Base-by-base conservation (phyloP, 1,140 invertebrate species). In the Caenorhabditis briggsae region DNA sequence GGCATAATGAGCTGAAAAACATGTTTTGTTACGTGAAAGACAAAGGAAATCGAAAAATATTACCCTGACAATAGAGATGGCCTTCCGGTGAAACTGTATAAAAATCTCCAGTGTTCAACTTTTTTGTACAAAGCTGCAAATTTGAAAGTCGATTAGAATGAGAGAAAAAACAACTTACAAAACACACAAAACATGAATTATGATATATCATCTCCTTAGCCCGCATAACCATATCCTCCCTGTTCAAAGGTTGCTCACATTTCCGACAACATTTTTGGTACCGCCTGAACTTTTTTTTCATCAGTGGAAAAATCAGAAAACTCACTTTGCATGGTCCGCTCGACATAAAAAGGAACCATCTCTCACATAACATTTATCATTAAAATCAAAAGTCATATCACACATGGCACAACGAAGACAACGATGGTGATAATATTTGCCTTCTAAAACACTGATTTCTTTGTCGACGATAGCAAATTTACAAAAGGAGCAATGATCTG, bases 1-100 rank as follows among this genome's bases (percentile, higher is more conserved):
- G n/a, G 48, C n/a, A 46, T 78, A 78, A 78, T 78, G 70, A 78
- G 70, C 70, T 78, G 70, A 50, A 78, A 78, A 78, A 78, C 46
- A 78, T 78, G 70, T 53, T 33, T 33, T 46, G 46, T 78, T 46
- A 33, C 16, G 20, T 78, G 46, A 25, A 50, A 50, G 25, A 43
- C 64, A 70, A 46, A 46, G 6, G 2, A 23, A 11, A 53, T 1
- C 0, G 1, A 33, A 78, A 53, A 78, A 50, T 25, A 2, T 78
- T 25, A 78, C 70, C 70, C 14, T 78, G 70, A 78, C 70, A 78
- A 25, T 78, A 78, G 7, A 78, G 46, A 78, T 78, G 70, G 23
- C 70, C 70, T 12, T 18, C n/a, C 6, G 70, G 70, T 2, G 70
- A 78, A 46, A 78, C 50, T n/a, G 70, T 78, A n/a, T 78, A 78